Evolutionary conservation across 2,113 vertebrate genomes (phyloP), one percentile per base, ranked within the genome.

Genomic region (Rutilus rutilus): DNA sequence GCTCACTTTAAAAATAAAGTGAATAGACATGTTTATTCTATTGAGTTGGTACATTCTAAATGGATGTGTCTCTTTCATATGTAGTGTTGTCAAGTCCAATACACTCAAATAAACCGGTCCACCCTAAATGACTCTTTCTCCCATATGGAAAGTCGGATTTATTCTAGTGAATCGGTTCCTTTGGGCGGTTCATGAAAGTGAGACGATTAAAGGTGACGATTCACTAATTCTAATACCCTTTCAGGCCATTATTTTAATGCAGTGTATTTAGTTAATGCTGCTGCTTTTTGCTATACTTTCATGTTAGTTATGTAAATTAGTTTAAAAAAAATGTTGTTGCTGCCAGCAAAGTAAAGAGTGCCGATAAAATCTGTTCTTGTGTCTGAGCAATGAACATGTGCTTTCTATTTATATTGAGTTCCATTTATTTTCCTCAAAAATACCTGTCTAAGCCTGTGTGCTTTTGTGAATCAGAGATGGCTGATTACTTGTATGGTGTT

Each of bases 351-450:
- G 6, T 57, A 57, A 54, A 57, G 17, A 2, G 2, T 11, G 9
- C 2, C 23, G 0, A 11, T 60, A 60, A n/a, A 60, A 60, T 60
- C 14, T 36, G 75, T 33, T 78, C 47, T 57, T 17, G 15, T 54
- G 5, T 52, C 50, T 17, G 50, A 12, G 30, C 11, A 42, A n/a
- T n/a, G n/a, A n/a, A 57, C 17, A n/a, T 30, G 27, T 33, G 12
- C 64, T 81, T 47, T 25, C 60, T 9, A 50, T 82, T 27, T 64
- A n/a, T 33, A 25, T 65, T 47, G 27, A 64, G 54, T 64, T 85
- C 19, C n/a, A 21, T 45, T 71, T 77, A 23, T n/a, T 21, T 45
- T 33, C 12, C 17, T 33, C 79, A 73, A 76, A 47, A 15, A 19
- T 42, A 19, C 65, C 65, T 21, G 33, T 69, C 65, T 25, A 39